Percentiles rank a stretch among this genome's conserved stretches.
Evolutionary conservation across 2,888 invertebrate species (phyloP).

Genomic region (Nesidiocoris tenuis): DNA sequence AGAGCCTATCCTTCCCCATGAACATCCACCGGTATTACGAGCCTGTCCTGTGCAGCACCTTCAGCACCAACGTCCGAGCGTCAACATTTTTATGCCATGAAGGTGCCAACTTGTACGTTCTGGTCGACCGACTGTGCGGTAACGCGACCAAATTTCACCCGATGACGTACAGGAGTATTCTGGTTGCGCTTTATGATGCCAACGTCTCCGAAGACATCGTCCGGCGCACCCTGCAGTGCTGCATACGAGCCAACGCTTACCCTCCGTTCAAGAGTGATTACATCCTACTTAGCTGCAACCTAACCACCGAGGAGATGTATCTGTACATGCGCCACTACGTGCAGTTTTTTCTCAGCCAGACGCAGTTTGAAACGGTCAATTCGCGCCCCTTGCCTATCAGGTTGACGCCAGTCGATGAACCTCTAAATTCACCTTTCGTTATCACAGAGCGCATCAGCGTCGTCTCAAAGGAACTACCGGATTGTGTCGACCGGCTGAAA

Average conservation of each 20-base stretch:
- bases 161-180: constrained; percentile 15
- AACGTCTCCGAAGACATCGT: background rate
- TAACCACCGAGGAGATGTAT: constrained; percentile 16
- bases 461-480: background rate
- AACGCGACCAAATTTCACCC: background rate
- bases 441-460: background rate
- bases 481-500: background rate
- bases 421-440: background rate
- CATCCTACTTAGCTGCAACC: constrained; percentile 2
- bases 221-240: background rate
- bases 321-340: background rate
- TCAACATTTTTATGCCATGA: background rate
- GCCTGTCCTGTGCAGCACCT: background rate
- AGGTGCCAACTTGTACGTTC: background rate
- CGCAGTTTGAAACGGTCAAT: background rate
- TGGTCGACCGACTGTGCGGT: background rate
- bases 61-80: background rate
- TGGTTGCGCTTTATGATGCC: background rate
- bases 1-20: constrained; percentile 9
- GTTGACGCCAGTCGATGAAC: background rate
- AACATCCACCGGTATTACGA: constrained; percentile 11
- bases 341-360: background rate
- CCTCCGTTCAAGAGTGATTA: background rate
- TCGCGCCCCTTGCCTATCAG: background rate
- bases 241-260: background rate